Conservation (phyloP, 1,140 invertebrate genomes). For the Thaumatotibia leucotreta region DNA sequence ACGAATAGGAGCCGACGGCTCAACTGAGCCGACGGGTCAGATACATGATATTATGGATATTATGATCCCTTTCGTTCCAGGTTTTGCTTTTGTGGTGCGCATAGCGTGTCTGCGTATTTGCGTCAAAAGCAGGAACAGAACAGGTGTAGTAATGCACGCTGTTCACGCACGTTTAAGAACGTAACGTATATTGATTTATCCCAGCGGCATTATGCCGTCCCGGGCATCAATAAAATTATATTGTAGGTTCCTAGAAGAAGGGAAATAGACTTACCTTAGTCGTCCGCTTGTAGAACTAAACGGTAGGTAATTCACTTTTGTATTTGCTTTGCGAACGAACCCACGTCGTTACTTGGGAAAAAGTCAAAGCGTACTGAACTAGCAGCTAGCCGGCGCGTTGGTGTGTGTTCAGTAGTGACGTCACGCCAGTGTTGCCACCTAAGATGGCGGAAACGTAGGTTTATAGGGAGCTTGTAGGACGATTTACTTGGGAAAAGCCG, state of each 20-base stretch:
- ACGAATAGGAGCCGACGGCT: not conserved
- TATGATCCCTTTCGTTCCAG: not conserved
- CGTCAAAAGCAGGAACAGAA: not conserved
- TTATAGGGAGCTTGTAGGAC: not conserved
- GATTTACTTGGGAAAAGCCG: too few species aligned
- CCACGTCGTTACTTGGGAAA: not conserved
- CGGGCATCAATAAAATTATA: not conserved
- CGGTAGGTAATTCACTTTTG: not conserved
- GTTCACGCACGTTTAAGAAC: not conserved
- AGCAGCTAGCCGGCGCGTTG: too few species aligned
- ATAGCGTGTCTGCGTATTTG: not conserved
- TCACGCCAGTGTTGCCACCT: not conserved
- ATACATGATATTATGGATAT: not conserved
- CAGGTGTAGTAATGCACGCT: not conserved
- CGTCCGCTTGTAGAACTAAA: not conserved
- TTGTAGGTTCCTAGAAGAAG: not conserved
- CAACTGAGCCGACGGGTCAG: not conserved
- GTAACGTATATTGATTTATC: not conserved
- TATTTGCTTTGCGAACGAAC: not conserved
- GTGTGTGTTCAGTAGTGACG: too few species aligned
- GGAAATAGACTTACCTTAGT: not conserved
- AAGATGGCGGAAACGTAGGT: not conserved
- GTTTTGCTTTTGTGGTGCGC: not conserved
- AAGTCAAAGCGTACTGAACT: not conserved
- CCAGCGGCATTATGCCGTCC: not conserved